Evolutionary conservation across 2,797 vertebrate genomes (phyloP).

Genomic region (Gymnocypris eckloni): DNA sequence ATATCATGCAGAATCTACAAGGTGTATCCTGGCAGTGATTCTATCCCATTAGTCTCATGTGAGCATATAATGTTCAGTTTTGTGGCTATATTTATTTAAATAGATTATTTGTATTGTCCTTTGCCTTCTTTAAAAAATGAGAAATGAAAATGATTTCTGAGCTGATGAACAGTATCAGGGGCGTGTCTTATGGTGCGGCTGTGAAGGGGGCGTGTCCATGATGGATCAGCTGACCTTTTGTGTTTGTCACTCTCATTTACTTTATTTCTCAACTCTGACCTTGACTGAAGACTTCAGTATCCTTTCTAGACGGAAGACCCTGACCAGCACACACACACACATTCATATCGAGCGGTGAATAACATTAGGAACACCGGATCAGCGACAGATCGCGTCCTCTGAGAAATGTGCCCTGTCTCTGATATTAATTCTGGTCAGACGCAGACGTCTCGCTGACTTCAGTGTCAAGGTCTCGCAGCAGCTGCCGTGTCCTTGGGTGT

Average conservation of each 20-base stretch:
- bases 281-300: constrained; percentile 17
- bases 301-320: constrained; percentile 10
- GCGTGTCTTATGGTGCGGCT: background rate
- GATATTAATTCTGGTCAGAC: constrained; percentile 42
- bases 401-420: constrained; percentile 49
- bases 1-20: no score
- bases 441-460: background rate
- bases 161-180: background rate
- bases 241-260: constrained; percentile 55
- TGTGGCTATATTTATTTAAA: background rate
- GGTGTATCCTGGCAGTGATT: background rate
- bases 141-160: background rate
- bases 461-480: background rate
- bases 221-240: constrained; percentile 48
- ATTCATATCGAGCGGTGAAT: background rate
- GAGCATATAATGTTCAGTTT: background rate
- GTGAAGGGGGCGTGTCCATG: constrained; percentile 2
- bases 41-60: background rate
- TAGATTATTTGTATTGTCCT: background rate
- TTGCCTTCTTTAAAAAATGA: background rate
- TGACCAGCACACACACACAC: background rate
- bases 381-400: constrained; percentile 8
- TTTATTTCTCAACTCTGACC: constrained; percentile 44
- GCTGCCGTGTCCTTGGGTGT: background rate
- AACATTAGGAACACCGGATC: constrained; percentile 36